These are phyloP conservation scores for Strigamia crassipes DNA, from an alignment of 2,888 invertebrate genomes.

Conservation along the genomic window DNA sequence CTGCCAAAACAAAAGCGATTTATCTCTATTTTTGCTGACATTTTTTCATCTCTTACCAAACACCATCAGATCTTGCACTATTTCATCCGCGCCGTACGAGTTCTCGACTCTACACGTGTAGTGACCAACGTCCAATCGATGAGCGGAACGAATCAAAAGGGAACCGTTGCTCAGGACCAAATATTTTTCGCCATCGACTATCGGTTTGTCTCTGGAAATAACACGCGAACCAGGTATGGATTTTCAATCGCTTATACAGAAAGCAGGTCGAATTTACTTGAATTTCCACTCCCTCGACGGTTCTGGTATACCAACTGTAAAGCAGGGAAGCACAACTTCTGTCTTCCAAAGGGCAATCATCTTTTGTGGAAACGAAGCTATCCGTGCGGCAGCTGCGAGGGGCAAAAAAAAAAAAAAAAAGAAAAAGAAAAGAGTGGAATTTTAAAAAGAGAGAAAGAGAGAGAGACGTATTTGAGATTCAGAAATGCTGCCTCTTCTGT, in stretches of 20 bases:
- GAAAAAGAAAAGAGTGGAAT: not conserved
- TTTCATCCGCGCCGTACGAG: constrained; percentile 48
- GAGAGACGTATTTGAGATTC: not conserved
- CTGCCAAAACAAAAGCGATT: constrained; percentile 1
- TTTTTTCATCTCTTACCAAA: constrained; percentile 44
- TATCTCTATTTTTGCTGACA: not conserved
- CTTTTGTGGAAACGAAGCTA: constrained; percentile 47
- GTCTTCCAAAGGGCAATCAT: constrained; percentile 45
- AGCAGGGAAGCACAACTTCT: constrained; percentile 45
- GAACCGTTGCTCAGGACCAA: constrained; percentile 45
- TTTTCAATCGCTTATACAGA: too few species aligned
- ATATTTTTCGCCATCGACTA: constrained; percentile 13
- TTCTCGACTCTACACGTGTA: constrained; percentile 49
- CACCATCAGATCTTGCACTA: constrained; percentile 49
- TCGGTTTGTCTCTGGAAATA: constrained; percentile 3
- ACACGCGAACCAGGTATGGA: too few species aligned
- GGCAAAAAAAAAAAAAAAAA: not conserved
- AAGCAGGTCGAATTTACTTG: constrained; percentile 17
- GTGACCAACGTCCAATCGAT: constrained; percentile 47
- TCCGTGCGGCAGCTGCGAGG: constrained; percentile 48
- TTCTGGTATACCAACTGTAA: constrained; percentile 48
- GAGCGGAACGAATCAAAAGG: constrained; percentile 48
- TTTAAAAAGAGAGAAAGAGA: constrained; percentile 19
- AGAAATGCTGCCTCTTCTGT: not conserved
- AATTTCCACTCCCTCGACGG: constrained; percentile 46